A percentile compares a stretch with the other conserved stretches of the same genome.
phyloP scores from a whole-genome alignment of 2,113 vertebrate genomes.

The Enhydra lutris region DNA sequence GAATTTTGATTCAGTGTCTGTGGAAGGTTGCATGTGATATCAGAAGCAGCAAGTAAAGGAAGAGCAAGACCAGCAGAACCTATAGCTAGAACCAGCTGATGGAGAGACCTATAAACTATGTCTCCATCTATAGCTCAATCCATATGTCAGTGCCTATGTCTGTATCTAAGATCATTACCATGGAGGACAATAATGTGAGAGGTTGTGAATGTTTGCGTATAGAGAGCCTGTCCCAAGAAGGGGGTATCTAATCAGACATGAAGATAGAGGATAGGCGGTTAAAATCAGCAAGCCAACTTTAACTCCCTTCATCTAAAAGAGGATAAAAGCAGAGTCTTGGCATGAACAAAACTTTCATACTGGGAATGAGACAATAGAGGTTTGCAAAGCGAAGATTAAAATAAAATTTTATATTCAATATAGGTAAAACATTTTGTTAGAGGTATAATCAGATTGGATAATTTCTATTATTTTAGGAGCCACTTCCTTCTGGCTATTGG shows the following conservation, averaged over 20 bases:
- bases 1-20: not conserved
- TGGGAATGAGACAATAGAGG: not conserved
- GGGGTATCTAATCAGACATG: not conserved
- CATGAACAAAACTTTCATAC: not conserved
- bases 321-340: not conserved
- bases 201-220: not conserved
- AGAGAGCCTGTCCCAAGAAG: not conserved
- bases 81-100: not conserved
- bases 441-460: not conserved
- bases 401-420: not conserved
- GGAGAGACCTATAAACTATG: not conserved
- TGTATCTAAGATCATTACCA: not conserved
- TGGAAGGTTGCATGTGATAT: not conserved
- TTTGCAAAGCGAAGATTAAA: not conserved
- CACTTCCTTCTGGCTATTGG: not conserved
- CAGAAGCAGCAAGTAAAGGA: not conserved
- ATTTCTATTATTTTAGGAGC: not conserved
- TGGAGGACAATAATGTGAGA: not conserved
- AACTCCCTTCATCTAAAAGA: not conserved
- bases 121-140: not conserved
- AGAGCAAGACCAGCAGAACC: not conserved
- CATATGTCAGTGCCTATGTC: not conserved
- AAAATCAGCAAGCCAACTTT: not conserved
- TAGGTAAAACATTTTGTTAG: not conserved
- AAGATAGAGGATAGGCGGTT: not conserved